A percentile compares a stretch with the other conserved stretches of the same genome.
Evolutionary conservation across 2,888 invertebrate genomes (phyloP).

Genomic region (Smittia sp.): DNA sequence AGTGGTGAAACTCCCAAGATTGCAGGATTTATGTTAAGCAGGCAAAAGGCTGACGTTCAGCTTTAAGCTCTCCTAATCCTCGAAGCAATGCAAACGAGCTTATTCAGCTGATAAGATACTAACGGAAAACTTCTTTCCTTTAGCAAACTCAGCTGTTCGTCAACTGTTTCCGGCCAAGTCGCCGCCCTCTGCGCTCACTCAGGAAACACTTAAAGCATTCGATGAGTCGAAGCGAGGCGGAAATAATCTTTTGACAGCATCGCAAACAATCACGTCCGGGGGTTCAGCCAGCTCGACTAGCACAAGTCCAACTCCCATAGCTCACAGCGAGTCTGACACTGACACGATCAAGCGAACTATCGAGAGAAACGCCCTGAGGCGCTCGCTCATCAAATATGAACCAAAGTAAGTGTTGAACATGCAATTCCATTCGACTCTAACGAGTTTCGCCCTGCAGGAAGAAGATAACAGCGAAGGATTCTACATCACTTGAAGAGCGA

Average conservation of each 20-base stretch:
- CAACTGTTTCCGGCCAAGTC: slow-evolving; percentile 75
- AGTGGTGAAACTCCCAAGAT: no score
- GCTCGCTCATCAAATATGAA: slow-evolving; percentile 73
- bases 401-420: slow-evolving; percentile 48
- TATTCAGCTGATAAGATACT: slow-evolving; percentile 52
- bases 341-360: slow-evolving; percentile 72
- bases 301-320: slow-evolving; percentile 51
- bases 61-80: slow-evolving; percentile 53
- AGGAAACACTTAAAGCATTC: slow-evolving; percentile 71
- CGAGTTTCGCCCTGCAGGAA: slow-evolving; percentile 46
- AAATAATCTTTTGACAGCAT: slow-evolving; percentile 43
- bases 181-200: slow-evolving; percentile 67
- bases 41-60: slow-evolving; percentile 57
- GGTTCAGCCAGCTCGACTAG: slow-evolving; percentile 46
- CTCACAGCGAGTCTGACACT: slow-evolving; percentile 55
- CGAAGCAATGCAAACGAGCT: slow-evolving; percentile 58
- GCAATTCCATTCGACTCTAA: slow-evolving; percentile 1
- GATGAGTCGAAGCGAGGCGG: slow-evolving; percentile 63
- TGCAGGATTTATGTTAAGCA: slow-evolving; percentile 43
- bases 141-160: slow-evolving; percentile 75
- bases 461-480: slow-evolving; percentile 56
- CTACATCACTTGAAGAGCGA: slow-evolving; percentile 78
- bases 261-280: slow-evolving; percentile 34
- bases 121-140: neutral
- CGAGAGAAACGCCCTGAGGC: slow-evolving; percentile 76